Evolutionary conservation across 1,140 invertebrate species (phyloP).

Genomic region (Scaptomyza hsui): DNA sequence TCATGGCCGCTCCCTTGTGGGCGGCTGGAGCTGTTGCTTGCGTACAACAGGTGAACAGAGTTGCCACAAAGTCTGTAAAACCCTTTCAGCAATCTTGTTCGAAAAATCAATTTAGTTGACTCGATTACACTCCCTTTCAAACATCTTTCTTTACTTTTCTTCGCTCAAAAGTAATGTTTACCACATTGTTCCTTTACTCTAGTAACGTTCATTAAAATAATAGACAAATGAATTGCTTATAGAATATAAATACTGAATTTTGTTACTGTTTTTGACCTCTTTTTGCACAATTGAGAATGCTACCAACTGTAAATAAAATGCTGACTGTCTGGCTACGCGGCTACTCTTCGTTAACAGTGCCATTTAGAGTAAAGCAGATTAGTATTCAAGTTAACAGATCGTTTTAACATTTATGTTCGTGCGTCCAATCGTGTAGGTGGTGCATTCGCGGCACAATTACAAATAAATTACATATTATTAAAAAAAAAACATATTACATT

Average conservation of each 20-base stretch:
- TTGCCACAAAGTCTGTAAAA: constrained; percentile 25
- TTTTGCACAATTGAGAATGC: background rate
- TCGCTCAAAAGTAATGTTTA: background rate
- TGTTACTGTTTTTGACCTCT: background rate
- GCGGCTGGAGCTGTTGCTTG: constrained; percentile 45
- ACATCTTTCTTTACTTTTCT: background rate
- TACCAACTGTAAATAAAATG: constrained; percentile 23
- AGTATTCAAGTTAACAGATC: constrained; percentile 8
- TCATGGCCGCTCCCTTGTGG: constrained; percentile 44
- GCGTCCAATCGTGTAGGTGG: constrained; percentile 39
- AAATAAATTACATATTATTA: constrained; percentile 10
- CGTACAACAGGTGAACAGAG: constrained; percentile 68
- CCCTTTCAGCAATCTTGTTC: constrained; percentile 14
- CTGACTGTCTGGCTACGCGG: constrained; percentile 21
- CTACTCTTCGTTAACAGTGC: constrained; percentile 20
- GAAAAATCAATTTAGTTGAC: constrained; percentile 29
- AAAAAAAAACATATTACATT: constrained; percentile 1
- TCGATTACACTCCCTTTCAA: background rate
- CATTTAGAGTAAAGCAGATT: constrained; percentile 37
- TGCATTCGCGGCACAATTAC: constrained; percentile 28
- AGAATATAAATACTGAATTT: too few species aligned
- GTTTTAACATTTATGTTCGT: constrained; percentile 34
- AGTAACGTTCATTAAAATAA: too few species aligned
- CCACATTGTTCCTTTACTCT: too few species aligned
- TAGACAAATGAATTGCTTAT: too few species aligned